phyloP scores from a whole-genome alignment of 2,888 invertebrate species.

The Zonitis immaculata region DNA sequence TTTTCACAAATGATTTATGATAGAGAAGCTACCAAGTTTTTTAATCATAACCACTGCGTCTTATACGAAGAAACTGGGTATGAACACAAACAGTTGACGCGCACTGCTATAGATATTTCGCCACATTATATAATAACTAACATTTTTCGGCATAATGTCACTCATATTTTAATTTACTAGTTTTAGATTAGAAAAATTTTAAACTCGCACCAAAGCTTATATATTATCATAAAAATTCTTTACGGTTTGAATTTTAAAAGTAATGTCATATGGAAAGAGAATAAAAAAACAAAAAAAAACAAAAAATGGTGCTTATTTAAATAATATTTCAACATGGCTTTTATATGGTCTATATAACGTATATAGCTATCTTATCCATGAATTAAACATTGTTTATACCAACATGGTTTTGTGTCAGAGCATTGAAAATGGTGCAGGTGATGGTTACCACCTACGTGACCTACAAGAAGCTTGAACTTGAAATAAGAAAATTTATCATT shows the following conservation, averaged over 20 bases:
- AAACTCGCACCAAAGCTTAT: too few relatives aligned
- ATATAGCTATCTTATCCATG: not conserved
- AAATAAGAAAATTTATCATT: not conserved
- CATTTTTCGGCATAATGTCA: too few relatives aligned
- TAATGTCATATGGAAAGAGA: not conserved
- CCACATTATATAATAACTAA: too few relatives aligned
- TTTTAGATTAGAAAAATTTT: not conserved
- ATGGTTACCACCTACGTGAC: not conserved
- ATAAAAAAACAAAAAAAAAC: too few relatives aligned
- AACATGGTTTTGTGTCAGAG: not conserved
- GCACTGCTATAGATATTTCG: too few relatives aligned
- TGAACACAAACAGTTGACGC: constrained; percentile 23
- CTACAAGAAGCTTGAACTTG: not conserved
- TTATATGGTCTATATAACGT: not conserved
- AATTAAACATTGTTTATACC: not conserved
- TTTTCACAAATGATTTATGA: constrained; percentile 30
- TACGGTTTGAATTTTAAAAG: not conserved
- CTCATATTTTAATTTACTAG: not conserved
- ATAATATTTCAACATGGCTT: not conserved
- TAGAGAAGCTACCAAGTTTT: constrained; percentile 27
- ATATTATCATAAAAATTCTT: too few relatives aligned
- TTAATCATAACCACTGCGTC: constrained; percentile 28
- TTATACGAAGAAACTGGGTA: not conserved
- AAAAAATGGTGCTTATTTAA: not conserved
- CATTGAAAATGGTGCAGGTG: not conserved